These are phyloP conservation scores for Actenoides lindsayi DNA, from an alignment of 2,113 vertebrate species.

Conservation along the genomic window DNA sequence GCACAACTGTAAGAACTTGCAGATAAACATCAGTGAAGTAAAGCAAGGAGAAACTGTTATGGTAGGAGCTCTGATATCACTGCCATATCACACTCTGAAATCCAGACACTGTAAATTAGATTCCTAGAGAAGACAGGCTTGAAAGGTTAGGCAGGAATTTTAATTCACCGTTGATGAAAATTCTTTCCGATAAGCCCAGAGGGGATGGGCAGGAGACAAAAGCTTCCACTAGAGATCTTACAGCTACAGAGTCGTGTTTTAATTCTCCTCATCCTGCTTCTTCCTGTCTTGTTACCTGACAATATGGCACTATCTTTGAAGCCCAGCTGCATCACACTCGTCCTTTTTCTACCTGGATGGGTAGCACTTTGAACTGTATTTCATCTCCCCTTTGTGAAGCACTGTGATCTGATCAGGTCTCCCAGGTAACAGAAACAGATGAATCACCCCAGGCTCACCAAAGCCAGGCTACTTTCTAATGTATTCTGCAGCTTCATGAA, in stretches of 20 bases:
- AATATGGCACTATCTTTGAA: slow-evolving; percentile 36
- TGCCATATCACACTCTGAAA: not conserved
- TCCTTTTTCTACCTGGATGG: not conserved
- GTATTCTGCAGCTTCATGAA: not conserved
- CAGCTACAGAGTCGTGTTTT: not conserved
- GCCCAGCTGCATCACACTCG: slow-evolving; percentile 16
- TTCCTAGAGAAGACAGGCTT: not conserved
- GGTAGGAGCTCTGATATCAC: not conserved
- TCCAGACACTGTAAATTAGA: not conserved
- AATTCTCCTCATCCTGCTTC: slow-evolving; percentile 9
- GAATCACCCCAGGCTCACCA: not conserved
- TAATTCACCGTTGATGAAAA: slow-evolving; percentile 35
- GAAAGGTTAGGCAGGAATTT: slow-evolving; percentile 31
- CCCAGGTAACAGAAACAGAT: not conserved
- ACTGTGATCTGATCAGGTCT: slow-evolving; percentile 29
- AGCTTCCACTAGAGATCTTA: not conserved
- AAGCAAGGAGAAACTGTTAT: not conserved
- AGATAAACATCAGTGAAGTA: not conserved
- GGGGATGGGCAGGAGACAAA: slow-evolving; percentile 48
- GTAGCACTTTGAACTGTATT: slow-evolving; percentile 38
- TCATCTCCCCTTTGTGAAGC: slow-evolving; percentile 27
- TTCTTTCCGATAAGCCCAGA: slow-evolving; percentile 3
- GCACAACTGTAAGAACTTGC: not conserved
- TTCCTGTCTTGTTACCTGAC: slow-evolving; percentile 15
- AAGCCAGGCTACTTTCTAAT: not conserved